A percentile compares a stretch with the other conserved stretches of the same genome.
Conservation (phyloP, 2,888 invertebrate genomes). For the Drosophila testacea region DNA sequence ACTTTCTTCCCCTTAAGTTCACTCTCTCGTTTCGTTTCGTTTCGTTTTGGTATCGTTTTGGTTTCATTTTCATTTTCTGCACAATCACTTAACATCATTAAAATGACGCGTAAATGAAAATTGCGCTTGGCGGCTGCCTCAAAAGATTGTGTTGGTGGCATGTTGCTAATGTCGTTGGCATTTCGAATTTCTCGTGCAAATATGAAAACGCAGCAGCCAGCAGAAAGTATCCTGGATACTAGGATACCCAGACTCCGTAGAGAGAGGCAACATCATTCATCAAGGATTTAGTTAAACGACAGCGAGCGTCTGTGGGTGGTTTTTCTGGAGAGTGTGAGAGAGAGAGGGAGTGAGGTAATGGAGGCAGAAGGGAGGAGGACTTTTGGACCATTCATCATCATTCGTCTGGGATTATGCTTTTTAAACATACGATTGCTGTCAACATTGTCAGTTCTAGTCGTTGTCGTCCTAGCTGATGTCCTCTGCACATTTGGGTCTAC, state of each 20-base stretch:
- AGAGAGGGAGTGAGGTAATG: too few relatives aligned
- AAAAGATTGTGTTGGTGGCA: conserved; percentile 50
- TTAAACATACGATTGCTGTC: conserved; percentile 83
- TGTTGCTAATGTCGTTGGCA: conserved; percentile 70
- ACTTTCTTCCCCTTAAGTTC: not conserved
- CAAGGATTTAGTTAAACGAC: conserved; percentile 81
- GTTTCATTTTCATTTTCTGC: conserved; percentile 71
- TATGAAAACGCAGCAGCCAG: conserved; percentile 61
- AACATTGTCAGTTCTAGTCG: conserved; percentile 73
- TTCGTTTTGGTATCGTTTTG: conserved; percentile 24
- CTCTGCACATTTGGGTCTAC: conserved; percentile 24
- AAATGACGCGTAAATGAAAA: conserved; percentile 80
- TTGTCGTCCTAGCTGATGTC: conserved; percentile 32
- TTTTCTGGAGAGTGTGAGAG: not conserved
- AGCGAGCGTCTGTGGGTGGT: conserved; percentile 60
- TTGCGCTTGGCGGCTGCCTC: conserved; percentile 60
- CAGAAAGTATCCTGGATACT: not conserved
- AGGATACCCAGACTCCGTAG: conserved; percentile 1
- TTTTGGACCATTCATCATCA: conserved; percentile 79
- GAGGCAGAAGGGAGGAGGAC: not conserved
- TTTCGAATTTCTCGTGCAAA: conserved; percentile 69
- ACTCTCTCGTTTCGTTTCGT: not conserved
- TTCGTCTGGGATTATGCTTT: conserved; percentile 82
- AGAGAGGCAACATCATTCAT: conserved; percentile 72
- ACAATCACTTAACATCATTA: conserved; percentile 81